Conservation (phyloP, 2,888 invertebrate species). For the Tortricodes alternella region DNA sequence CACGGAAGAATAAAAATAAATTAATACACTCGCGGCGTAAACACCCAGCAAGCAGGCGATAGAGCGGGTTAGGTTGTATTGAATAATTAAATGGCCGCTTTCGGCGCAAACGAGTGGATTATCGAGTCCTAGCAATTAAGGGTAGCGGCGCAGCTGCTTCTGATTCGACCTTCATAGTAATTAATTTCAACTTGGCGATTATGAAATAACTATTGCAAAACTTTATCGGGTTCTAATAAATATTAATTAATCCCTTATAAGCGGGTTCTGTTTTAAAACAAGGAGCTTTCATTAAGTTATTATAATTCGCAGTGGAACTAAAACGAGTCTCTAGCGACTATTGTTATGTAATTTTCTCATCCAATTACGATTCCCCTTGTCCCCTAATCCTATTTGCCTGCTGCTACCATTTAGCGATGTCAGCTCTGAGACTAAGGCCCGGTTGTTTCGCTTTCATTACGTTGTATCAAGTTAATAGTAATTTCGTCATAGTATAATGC, state of each 20-base stretch:
- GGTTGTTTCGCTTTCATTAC: conserved; percentile 25
- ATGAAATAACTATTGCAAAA: conserved; percentile 40
- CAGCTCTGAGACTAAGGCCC: conserved; percentile 32
- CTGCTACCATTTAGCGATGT: conserved; percentile 37
- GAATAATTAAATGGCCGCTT: conserved; percentile 62
- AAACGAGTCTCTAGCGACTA: conserved; percentile 21
- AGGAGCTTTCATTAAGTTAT: conserved; percentile 11
- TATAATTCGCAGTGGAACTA: conserved; percentile 11
- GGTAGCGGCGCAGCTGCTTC: conserved; percentile 52
- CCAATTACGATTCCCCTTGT: conserved; percentile 43
- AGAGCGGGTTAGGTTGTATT: conserved; percentile 48
- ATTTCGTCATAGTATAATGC: conserved; percentile 25
- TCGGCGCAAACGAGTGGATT: conserved; percentile 51
- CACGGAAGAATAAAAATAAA: conserved; percentile 35
- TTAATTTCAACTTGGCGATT: conserved; percentile 49
- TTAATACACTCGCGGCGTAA: conserved; percentile 41
- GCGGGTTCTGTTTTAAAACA: conserved; percentile 17
- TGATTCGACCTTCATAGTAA: conserved; percentile 59
- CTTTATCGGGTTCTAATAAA: conserved; percentile 27
- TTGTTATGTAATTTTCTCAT: conserved; percentile 37
- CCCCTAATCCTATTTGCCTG: conserved; percentile 45
- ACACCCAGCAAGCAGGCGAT: conserved; percentile 45
- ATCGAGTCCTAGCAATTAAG: conserved; percentile 64
- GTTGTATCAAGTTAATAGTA: conserved; percentile 21
- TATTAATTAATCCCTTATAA: conserved; percentile 33